A percentile compares a stretch with the other conserved stretches of the same genome.
phyloP scores from a whole-genome alignment of 1,140 invertebrate species.

The Conopomorpha cramerella region DNA sequence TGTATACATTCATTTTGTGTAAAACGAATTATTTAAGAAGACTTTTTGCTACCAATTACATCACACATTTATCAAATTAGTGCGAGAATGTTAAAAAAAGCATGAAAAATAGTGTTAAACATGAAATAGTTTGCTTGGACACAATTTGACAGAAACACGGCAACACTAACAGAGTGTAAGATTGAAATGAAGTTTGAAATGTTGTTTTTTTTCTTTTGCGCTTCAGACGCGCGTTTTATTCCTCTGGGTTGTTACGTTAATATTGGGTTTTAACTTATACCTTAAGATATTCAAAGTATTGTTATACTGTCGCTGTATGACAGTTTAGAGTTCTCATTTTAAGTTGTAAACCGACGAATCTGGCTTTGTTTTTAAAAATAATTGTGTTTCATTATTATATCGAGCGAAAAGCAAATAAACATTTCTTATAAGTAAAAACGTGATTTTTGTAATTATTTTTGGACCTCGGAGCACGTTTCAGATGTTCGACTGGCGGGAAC shows the following conservation, averaged over 20 bases:
- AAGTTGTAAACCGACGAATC: conserved; percentile 39
- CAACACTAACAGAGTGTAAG: too few species aligned
- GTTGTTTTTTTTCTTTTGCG: too few species aligned
- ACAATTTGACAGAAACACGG: too few species aligned
- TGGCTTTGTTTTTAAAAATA: conserved; percentile 52
- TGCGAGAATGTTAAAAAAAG: too few species aligned
- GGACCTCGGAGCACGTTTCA: conserved; percentile 41
- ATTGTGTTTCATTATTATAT: conserved; percentile 45
- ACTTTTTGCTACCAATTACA: too few species aligned
- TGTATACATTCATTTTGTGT: too few species aligned
- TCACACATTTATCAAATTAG: too few species aligned
- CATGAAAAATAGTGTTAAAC: too few species aligned
- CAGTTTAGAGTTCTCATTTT: conserved; percentile 36
- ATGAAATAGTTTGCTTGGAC: too few species aligned
- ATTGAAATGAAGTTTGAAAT: too few species aligned
- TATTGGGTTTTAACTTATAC: conserved; percentile 35
- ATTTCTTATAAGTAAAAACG: conserved; percentile 47
- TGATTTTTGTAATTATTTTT: conserved; percentile 59
- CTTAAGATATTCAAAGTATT: conserved; percentile 36
- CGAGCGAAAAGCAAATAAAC: conserved; percentile 52
- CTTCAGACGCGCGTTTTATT: too few species aligned
- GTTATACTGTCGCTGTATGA: conserved; percentile 34
- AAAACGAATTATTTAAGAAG: too few species aligned
- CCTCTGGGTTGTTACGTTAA: conserved; percentile 52
- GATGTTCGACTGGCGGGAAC: conserved; percentile 28